Conservation (phyloP, 2,888 invertebrate species). For the Lasioglossum pauxillum region DNA sequence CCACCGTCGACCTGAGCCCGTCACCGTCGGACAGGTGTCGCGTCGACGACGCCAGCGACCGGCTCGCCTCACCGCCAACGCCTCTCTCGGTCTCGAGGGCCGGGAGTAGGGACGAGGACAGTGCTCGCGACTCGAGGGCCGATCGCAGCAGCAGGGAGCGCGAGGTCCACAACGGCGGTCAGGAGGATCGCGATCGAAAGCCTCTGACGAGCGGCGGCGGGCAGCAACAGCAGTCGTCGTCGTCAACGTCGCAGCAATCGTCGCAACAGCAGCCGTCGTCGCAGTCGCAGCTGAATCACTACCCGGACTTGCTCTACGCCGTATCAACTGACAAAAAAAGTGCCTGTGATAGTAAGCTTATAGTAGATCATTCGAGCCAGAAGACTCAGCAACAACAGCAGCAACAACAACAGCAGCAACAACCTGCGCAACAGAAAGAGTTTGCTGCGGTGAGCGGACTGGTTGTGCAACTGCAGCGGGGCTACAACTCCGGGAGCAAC, state of each 20-base stretch:
- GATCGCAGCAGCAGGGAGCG: slow-evolving; percentile 80
- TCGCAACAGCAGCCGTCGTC: slow-evolving; percentile 68
- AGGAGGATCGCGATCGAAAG: slow-evolving; percentile 75
- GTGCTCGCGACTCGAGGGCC: slow-evolving; percentile 77
- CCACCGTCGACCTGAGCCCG: slow-evolving; percentile 83
- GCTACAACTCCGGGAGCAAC: slow-evolving; percentile 76
- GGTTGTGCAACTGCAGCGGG: slow-evolving; percentile 82
- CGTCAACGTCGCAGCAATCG: slow-evolving; percentile 48
- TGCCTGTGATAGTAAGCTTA: slow-evolving; percentile 86
- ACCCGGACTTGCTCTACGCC: slow-evolving; percentile 83
- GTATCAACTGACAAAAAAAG: slow-evolving; percentile 85
- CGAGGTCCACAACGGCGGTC: slow-evolving; percentile 79
- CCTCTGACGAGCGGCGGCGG: slow-evolving; percentile 57
- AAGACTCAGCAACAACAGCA: slow-evolving; percentile 81
- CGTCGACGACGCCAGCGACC: slow-evolving; percentile 80
- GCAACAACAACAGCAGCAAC: slow-evolving; percentile 61
- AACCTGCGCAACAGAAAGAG: slow-evolving; percentile 81
- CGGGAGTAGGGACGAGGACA: slow-evolving; percentile 80
- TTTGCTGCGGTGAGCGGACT: slow-evolving; percentile 78
- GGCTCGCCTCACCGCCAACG: slow-evolving; percentile 80
- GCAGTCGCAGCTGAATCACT: slow-evolving; percentile 78
- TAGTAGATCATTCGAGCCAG: slow-evolving; percentile 85
- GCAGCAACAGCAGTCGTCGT: slow-evolving; percentile 8
- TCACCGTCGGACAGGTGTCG: slow-evolving; percentile 81
- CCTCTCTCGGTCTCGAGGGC: slow-evolving; percentile 78